phyloP scores from a whole-genome alignment of 2,113 vertebrate genomes.

The Raja brachyura region DNA sequence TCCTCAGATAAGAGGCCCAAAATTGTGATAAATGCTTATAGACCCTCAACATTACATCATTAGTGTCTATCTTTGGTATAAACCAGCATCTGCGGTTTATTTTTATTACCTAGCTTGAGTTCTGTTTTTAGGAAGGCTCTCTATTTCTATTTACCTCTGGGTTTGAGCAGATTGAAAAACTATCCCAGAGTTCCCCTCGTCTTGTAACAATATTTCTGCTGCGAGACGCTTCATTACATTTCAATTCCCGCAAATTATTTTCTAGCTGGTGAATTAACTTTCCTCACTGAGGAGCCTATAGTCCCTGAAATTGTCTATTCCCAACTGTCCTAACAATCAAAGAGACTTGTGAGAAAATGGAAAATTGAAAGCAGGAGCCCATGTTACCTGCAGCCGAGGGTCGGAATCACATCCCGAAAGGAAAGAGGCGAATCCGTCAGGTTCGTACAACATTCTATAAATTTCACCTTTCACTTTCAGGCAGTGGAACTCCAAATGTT shows the following conservation, averaged over 20 bases:
- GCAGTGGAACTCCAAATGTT: neutral
- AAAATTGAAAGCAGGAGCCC: neutral
- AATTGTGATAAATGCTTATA: no score
- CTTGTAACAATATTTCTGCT: neutral
- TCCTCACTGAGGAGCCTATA: neutral
- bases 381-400: neutral
- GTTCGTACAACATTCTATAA: neutral
- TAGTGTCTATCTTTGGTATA: no score
- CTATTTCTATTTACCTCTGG: neutral
- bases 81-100: no score
- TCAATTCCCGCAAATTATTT: neutral
- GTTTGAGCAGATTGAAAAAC: neutral
- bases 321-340: neutral
- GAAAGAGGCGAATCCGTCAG: neutral
- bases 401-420: neutral
- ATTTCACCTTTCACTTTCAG: neutral
- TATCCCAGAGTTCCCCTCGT: neutral
- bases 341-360: neutral
- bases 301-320: neutral
- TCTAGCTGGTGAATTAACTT: neutral
- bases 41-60: no score
- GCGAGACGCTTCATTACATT: neutral
- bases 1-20: no score
- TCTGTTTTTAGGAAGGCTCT: no score
- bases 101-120: no score